A percentile compares a stretch with the other conserved stretches of the same genome.
These are phyloP conservation scores for Sinocyclocheilus rhinocerous DNA, from an alignment of 2,113 vertebrate species.

Conservation along the genomic window DNA sequence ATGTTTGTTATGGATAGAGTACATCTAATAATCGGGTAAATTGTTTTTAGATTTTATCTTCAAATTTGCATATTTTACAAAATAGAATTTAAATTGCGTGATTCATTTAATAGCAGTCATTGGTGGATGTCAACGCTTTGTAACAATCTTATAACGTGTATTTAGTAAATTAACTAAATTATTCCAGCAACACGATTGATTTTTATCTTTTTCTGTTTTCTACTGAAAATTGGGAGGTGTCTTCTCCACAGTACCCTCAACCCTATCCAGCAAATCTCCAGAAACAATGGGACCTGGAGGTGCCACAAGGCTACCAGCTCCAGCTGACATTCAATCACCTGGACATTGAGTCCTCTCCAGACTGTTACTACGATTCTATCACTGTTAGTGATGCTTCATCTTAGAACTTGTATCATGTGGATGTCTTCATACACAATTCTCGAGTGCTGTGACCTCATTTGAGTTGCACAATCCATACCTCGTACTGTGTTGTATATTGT, in stretches of 20 bases:
- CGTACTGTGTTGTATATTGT: background rate
- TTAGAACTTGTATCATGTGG: background rate
- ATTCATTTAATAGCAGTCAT: background rate
- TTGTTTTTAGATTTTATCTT: background rate
- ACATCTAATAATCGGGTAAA: conserved; percentile 55
- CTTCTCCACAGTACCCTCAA: conserved; percentile 83
- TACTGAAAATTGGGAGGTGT: conserved; percentile 75
- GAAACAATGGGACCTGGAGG: conserved; percentile 77
- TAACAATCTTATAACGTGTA: background rate
- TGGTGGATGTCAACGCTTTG: background rate
- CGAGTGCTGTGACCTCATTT: background rate
- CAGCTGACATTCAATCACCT: conserved; percentile 85
- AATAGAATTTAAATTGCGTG: background rate
- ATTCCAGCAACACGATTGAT: background rate
- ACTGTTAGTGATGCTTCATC: conserved; percentile 75
- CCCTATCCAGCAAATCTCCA: conserved; percentile 80
- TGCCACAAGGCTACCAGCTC: conserved; percentile 83
- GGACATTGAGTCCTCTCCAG: conserved; percentile 84
- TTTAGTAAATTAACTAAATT: background rate
- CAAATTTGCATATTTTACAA: background rate
- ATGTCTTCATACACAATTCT: background rate
- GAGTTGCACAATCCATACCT: background rate
- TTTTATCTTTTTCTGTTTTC: background rate
- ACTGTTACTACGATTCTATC: conserved; percentile 87
- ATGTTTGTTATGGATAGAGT: conserved; percentile 48